These are phyloP conservation scores for Protobothrops flavoviridis DNA, from an alignment of 2,113 vertebrate species.

Conservation along the genomic window DNA sequence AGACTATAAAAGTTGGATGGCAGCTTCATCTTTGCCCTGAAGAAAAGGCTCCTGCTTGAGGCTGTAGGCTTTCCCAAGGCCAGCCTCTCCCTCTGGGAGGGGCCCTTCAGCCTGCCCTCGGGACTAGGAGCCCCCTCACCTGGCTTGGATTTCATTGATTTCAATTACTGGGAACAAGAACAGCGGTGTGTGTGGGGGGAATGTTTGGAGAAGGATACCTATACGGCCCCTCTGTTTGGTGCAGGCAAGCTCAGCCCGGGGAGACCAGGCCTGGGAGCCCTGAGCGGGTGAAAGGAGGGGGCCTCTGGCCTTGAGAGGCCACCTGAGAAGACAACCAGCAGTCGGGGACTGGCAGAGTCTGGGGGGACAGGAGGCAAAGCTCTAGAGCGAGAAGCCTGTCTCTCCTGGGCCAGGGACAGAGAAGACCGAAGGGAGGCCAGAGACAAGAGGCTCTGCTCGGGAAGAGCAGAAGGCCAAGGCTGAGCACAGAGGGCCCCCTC, in stretches of 20 bases:
- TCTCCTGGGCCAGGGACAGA: neutral
- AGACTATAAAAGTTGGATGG: neutral
- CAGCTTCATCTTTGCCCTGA: neutral
- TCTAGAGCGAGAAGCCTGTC: neutral
- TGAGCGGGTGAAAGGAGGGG: neutral
- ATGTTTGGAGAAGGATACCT: neutral
- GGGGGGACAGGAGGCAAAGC: neutral
- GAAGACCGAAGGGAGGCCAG: neutral
- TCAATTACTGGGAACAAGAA: neutral
- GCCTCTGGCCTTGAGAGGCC: neutral
- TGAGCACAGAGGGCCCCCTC: neutral
- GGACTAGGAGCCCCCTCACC: neutral
- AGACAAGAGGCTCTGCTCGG: neutral
- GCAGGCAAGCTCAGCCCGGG: neutral
- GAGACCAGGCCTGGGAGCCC: neutral
- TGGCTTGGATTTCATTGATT: neutral
- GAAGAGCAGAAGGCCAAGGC: neutral
- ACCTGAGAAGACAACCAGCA: neutral
- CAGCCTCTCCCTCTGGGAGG: neutral
- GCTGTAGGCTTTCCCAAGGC: neutral
- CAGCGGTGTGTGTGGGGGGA: neutral
- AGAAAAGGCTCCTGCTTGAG: neutral
- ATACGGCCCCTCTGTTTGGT: neutral
- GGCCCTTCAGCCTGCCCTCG: neutral
- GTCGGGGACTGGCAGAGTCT: rapidly evolving